These are phyloP conservation scores for Tyto alba DNA, from an alignment of 2,113 vertebrate genomes.

Conservation along the genomic window DNA sequence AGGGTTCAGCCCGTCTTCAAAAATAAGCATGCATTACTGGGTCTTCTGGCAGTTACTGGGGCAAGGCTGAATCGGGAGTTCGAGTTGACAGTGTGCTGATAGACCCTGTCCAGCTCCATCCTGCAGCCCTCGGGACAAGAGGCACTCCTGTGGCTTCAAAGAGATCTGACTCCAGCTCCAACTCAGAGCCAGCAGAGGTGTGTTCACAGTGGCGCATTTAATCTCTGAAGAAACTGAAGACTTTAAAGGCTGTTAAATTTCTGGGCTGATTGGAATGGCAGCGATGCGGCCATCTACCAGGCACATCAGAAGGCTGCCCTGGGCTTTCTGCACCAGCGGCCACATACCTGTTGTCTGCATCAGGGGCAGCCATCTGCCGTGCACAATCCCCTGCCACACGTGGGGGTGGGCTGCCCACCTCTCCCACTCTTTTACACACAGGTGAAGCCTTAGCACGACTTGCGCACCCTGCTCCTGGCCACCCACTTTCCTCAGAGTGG, in stretches of 20 bases:
- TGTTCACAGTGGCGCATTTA: neutral
- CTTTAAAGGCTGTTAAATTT: neutral
- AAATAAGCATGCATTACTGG: rapidly evolving
- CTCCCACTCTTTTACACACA: rapidly evolving
- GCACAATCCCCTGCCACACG: rapidly evolving
- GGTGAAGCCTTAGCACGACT: neutral
- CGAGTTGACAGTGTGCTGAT: rapidly evolving
- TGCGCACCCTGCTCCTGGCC: neutral
- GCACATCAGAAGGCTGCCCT: neutral
- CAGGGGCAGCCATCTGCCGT: neutral
- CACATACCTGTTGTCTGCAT: neutral
- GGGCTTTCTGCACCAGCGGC: rapidly evolving
- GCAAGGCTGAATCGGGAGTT: neutral
- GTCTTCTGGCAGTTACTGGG: neutral
- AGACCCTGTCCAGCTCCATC: neutral
- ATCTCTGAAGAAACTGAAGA: neutral
- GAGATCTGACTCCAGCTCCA: neutral
- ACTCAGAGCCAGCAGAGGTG: rapidly evolving
- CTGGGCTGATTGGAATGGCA: neutral
- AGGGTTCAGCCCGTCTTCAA: neutral
- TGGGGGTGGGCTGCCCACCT: rapidly evolving
- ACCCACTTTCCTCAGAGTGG: neutral
- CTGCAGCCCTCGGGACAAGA: neutral
- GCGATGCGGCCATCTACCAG: rapidly evolving
- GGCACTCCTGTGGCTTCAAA: rapidly evolving